Evolutionary conservation across 2,113 vertebrate species (phyloP).

Genomic region (Hiodon alosoides): DNA sequence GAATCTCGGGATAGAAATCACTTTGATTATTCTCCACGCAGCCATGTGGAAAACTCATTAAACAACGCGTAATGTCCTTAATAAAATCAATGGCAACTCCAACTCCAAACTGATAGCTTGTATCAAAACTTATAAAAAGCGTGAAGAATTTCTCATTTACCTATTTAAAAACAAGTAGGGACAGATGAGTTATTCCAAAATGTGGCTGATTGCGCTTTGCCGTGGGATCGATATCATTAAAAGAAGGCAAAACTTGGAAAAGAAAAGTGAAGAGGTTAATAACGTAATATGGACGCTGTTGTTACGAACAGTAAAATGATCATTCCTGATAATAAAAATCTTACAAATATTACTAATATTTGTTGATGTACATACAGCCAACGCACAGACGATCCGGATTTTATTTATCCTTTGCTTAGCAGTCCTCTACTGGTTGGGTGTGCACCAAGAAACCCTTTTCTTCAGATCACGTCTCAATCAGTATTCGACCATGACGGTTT

Average conservation of each 20-base stretch:
- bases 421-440: too few species aligned
- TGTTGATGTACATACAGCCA: not conserved
- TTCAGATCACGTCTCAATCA: too few species aligned
- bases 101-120: slow-evolving; percentile 87
- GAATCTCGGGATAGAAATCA: slow-evolving; percentile 64
- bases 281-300: slow-evolving; percentile 1
- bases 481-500: too few species aligned
- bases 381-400: too few species aligned
- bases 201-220: slow-evolving; percentile 56
- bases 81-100: slow-evolving; percentile 95
- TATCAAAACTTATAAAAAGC: slow-evolving; percentile 81
- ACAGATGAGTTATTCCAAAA: slow-evolving; percentile 61
- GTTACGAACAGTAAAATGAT: not conserved
- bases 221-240: slow-evolving; percentile 55
- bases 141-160: slow-evolving; percentile 66
- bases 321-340: not conserved
- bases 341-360: not conserved
- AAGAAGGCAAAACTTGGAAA: slow-evolving; percentile 44
- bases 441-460: too few species aligned
- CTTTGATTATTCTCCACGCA: slow-evolving; percentile 93
- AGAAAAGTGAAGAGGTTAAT: slow-evolving; percentile 20
- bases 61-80: slow-evolving; percentile 96
- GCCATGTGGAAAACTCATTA: slow-evolving; percentile 99
- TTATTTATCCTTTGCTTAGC: too few species aligned
- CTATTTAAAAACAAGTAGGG: slow-evolving; percentile 56